Conservation (phyloP, 2,113 vertebrate species). For the Prolemur simus region DNA sequence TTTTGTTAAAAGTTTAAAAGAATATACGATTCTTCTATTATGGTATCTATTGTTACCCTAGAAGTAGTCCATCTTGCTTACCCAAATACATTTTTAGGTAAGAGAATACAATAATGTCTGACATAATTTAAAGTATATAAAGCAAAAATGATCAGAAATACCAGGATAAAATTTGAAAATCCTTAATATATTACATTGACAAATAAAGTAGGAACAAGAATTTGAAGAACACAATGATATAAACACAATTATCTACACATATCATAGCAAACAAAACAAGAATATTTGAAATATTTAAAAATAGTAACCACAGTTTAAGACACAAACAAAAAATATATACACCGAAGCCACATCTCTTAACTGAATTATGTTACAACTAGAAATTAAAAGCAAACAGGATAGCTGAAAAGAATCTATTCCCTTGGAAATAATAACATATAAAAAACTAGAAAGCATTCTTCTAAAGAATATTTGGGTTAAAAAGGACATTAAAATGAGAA, state of each 20-base stretch:
- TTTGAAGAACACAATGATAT: neutral
- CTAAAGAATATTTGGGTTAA: neutral
- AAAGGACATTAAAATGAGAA: neutral
- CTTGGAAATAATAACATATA: neutral
- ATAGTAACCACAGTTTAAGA: neutral
- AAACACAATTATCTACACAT: neutral
- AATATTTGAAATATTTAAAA: neutral
- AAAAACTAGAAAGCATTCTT: neutral
- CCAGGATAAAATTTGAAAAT: neutral
- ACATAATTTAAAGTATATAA: neutral
- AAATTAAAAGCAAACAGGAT: constrained; percentile 37
- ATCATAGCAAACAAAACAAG: neutral
- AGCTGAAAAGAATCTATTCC: neutral
- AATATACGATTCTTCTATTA: neutral
- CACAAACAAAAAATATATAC: neutral
- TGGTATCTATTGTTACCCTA: neutral
- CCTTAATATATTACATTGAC: neutral
- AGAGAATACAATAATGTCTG: neutral
- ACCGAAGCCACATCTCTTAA: neutral
- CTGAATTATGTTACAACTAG: neutral
- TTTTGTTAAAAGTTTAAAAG: neutral
- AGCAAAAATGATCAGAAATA: neutral
- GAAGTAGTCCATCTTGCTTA: neutral
- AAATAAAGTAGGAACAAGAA: neutral
- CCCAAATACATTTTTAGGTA: neutral